Base-by-base conservation (phyloP, 2,888 invertebrate genomes). In the Drosophila atripex region DNA sequence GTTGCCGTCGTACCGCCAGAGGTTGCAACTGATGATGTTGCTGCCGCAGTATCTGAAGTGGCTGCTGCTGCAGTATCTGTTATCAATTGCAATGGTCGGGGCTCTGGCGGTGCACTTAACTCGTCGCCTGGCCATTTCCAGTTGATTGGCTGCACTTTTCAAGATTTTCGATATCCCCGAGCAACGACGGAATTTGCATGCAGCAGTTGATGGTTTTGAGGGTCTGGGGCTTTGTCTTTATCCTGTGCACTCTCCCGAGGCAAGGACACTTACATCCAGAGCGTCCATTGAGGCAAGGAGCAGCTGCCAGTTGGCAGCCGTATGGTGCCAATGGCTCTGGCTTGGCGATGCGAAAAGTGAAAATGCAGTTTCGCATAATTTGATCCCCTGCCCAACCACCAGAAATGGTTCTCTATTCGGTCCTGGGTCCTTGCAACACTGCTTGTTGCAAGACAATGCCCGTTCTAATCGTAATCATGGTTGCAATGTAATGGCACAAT, bases 111-210 rank as follows among this genome's bases (percentile, higher is more conserved):
- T 50, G 64, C 86, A 78, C 78, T 88, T 86, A 80, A 70, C 80
- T 75, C 47, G 69, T 53, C 69, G 78, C 80, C 76, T 77, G 77
- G 73, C 80, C 78, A 88, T 88, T 88, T 89, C 69, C 83, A 80
- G 75, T 87, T 89, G 88, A 89, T 89, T 89, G 88, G 80, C 66
- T 86, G 87, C 87, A 88, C 61, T 87, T 80, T 74, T 76, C 16
- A 60, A 77, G 80, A 88, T 86, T 84, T 84, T 76, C 70, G 80
- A 78, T 88, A 78, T 73, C 68, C 38, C 45, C 45, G 38, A 47
- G 18, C 39, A 50, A 57, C 75, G 56, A 61, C 73, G 70, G 73
- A 83, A 77, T 83, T 83, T 86, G 74, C 77, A 75, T 82, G 57
- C 63, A 63, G 66, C 39, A 25, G 23, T 18, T 23, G 69, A 50